Base-by-base conservation (phyloP, 2,888 invertebrate species). In the Capitulum mitella region DNA sequence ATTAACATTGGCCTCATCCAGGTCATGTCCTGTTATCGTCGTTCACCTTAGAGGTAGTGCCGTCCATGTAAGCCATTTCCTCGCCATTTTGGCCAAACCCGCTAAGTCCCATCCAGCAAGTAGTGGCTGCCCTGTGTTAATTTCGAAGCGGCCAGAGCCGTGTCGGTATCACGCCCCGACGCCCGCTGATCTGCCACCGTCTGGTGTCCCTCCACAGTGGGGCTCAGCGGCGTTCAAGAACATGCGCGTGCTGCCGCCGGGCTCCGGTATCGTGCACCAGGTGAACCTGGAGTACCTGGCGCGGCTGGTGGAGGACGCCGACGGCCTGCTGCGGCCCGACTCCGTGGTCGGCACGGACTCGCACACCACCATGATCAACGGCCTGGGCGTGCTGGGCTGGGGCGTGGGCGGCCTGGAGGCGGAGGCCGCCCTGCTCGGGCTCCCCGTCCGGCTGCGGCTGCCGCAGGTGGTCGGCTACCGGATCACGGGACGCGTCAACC, bases 381-480 rank as follows among this genome's bases (percentile, higher is more conserved):
- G 82, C 14, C 76, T 82, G 22, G 82, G 81, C 29, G 82, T 82
- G 26, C 70, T 82, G 19, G 82, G 82, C 43, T 82, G 82, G 82
- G 82, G 82, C 34, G 82, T 82, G 46, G 82, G 82, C 29, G 82
- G 82, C 58, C 77, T 81, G 34, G 79, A 81, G 78, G 80, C 80
- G 12, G 80, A 80, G 46, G 80, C 80, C 22, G 80, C 58, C 19
- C 98, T 99, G 98, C 86, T 99, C 83, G 97, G 98, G 0, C 98
- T 98, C 85, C 92, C 97, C 0, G 97, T 98, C 84, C 94, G 95
- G 79, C 98, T 99, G 97, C 87, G 98, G 82, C 86, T 98, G 70
- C 98, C 98, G 0, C 90, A 96, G 86, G 98, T 99, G 32, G 93
- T 99, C 37, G 98, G 98, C 0, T 98, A 97, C 87, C 92, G 91